A percentile compares a stretch with the other conserved stretches of the same genome.
These are phyloP conservation scores for Aethes cnicana DNA, from an alignment of 2,888 invertebrate species.

Conservation along the genomic window DNA sequence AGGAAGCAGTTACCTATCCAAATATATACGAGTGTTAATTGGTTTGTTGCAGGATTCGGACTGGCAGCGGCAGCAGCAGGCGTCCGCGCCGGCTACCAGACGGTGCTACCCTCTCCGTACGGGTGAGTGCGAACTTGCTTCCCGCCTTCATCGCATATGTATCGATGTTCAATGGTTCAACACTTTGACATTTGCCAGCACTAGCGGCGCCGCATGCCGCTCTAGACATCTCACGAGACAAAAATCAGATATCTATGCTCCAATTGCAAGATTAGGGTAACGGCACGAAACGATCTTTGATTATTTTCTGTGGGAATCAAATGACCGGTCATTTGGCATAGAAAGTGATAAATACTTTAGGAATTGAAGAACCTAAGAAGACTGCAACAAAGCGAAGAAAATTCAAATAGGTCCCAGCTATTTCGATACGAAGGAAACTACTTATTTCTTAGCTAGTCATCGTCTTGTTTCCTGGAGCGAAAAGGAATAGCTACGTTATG, in stretches of 20 bases:
- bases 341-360: too few species aligned
- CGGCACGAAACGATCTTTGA: not conserved
- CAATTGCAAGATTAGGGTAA: constrained; percentile 3
- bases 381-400: too few species aligned
- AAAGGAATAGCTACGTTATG: too few species aligned
- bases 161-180: constrained; percentile 79
- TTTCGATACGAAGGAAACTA: too few species aligned
- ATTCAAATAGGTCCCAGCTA: too few species aligned
- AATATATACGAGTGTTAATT: constrained; percentile 40
- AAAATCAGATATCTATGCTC: constrained; percentile 65
- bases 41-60: constrained; percentile 72
- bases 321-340: too few species aligned
- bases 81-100: constrained; percentile 89
- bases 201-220: constrained; percentile 73
- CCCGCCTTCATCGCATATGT: constrained; percentile 54
- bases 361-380: too few species aligned
- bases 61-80: constrained; percentile 84
- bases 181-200: constrained; percentile 80
- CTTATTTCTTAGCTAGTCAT: too few species aligned
- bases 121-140: constrained; percentile 85
- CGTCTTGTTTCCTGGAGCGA: too few species aligned
- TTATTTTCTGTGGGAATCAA: too few species aligned
- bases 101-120: constrained; percentile 90
- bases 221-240: constrained; percentile 80
- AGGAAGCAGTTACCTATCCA: too few species aligned